Conservation (phyloP, 2,797 vertebrate species). For the Propithecus perrieri region DNA sequence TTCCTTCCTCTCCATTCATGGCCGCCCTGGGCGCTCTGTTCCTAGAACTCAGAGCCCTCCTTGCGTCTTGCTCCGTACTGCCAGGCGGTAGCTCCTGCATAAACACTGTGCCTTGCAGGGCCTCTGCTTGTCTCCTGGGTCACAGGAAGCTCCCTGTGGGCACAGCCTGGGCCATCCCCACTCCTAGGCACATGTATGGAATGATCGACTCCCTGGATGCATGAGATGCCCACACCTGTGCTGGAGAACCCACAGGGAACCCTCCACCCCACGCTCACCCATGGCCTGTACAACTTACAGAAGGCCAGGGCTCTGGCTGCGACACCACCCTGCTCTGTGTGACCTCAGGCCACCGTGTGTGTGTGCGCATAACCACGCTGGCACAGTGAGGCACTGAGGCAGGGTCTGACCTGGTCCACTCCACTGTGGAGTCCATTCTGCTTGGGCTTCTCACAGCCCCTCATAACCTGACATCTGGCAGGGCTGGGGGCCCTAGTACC, state of each 20-base stretch:
- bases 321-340: rapidly evolving
- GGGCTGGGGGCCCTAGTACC: background rate
- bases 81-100: background rate
- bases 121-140: background rate
- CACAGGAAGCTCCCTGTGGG: background rate
- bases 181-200: background rate
- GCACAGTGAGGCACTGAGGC: background rate
- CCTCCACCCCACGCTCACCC: background rate
- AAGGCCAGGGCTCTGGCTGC: background rate
- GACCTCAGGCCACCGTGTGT: background rate
- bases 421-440: background rate
- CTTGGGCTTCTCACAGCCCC: background rate
- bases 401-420: background rate
- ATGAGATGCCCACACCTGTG: too few species aligned
- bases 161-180: background rate
- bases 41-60: background rate
- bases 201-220: background rate
- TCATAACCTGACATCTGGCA: background rate
- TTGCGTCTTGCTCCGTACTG: rapidly evolving
- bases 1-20: background rate
- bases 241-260: background rate
- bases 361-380: background rate
- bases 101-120: background rate
- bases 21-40: background rate
- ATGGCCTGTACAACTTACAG: too few species aligned